These are phyloP conservation scores for Celastrina argiolus DNA, from an alignment of 2,888 invertebrate species.

Conservation along the genomic window DNA sequence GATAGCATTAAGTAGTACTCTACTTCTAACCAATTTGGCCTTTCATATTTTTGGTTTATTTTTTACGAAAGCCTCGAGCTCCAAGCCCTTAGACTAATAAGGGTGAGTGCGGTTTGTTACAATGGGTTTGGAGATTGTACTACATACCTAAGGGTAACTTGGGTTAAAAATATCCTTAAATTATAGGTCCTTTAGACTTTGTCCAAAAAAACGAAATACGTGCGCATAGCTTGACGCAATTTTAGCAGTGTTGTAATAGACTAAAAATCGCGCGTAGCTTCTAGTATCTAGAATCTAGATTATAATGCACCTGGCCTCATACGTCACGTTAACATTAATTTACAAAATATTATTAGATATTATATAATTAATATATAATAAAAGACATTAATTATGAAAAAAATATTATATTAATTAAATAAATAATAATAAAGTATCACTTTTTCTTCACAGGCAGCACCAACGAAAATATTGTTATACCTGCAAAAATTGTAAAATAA, in stretches of 20 bases:
- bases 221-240: no score
- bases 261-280: no score
- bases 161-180: neutral
- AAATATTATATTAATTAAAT: neutral
- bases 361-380: neutral
- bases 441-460: constrained; percentile 34
- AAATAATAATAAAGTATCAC: constrained; percentile 15
- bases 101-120: neutral
- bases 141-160: neutral
- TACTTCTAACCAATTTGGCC: neutral
- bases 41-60: neutral
- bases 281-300: no score
- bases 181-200: no score
- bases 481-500: constrained; percentile 31
- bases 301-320: no score
- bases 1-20: neutral
- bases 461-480: constrained; percentile 31
- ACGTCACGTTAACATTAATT: no score
- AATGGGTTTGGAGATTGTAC: neutral
- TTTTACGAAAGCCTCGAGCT: neutral
- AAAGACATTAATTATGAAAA: neutral
- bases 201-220: no score
- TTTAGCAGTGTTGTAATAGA: no score
- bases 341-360: no score
- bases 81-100: neutral